Percentiles rank a stretch among this genome's conserved stretches.
phyloP scores from a whole-genome alignment of 2,888 invertebrate genomes.

The Pinctada fucata region DNA sequence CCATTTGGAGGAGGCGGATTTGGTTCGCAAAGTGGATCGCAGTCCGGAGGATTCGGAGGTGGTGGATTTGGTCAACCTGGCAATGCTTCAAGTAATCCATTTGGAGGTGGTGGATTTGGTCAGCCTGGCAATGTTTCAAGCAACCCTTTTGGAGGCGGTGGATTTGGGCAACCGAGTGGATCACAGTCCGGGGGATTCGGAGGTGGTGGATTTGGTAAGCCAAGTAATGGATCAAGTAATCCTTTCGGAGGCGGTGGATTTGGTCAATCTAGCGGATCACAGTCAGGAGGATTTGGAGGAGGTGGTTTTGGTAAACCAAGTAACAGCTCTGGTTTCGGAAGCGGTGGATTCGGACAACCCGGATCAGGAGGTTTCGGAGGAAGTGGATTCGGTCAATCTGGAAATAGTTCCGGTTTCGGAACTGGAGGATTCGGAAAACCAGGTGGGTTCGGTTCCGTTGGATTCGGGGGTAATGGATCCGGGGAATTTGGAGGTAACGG shows the following conservation, averaged over 20 bases:
- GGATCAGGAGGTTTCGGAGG: not conserved
- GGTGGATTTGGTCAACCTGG: constrained; percentile 5
- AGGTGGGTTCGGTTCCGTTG: not conserved
- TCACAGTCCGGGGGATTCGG: constrained; percentile 15
- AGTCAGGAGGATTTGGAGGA: constrained; percentile 13
- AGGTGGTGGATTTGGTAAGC: constrained; percentile 12
- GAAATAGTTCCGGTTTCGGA: not conserved
- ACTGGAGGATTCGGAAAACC: not conserved
- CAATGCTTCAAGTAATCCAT: not conserved
- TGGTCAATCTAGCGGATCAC: not conserved
- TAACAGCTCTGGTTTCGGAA: not conserved
- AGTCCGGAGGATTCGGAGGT: constrained; percentile 8
- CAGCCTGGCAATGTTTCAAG: not conserved
- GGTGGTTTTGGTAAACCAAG: not conserved
- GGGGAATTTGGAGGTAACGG: constrained; percentile 11
- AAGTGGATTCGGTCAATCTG: not conserved
- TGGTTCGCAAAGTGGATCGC: not conserved
- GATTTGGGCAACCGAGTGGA: not conserved
- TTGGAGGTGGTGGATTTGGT: constrained; percentile 4
- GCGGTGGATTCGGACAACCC: constrained; percentile 3
- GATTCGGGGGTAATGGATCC: not conserved
- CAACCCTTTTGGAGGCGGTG: constrained; percentile 7
- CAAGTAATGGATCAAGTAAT: not conserved
- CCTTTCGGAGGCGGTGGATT: not conserved
- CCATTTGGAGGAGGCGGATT: not conserved